These are phyloP conservation scores for Ophioderma brevispina DNA, from an alignment of 35 echinoderm and acorn worm genomes.

Conservation along the genomic window DNA sequence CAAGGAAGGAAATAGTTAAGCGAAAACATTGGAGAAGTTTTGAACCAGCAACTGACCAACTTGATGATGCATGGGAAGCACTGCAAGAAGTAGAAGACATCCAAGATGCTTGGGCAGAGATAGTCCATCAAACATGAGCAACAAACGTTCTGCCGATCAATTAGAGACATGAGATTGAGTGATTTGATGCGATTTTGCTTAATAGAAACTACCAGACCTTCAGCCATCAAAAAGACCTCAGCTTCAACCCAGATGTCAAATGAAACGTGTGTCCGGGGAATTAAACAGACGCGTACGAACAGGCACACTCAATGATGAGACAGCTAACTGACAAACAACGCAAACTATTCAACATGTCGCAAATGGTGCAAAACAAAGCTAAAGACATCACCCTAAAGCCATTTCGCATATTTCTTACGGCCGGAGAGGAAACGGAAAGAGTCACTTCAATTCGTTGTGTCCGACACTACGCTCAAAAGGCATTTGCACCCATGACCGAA, in stretches of 20 bases:
- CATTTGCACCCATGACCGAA: constrained; percentile 31
- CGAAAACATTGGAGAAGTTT: constrained; percentile 42
- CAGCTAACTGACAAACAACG: constrained; percentile 65
- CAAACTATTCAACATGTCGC: constrained; percentile 35
- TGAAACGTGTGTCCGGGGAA: background rate
- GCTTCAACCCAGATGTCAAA: background rate
- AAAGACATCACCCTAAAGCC: constrained; percentile 43
- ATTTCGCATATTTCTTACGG: constrained; percentile 75
- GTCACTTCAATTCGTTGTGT: constrained; percentile 62
- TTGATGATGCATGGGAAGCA: constrained; percentile 56
- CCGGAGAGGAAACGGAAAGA: constrained; percentile 64
- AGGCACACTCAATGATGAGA: constrained; percentile 38
- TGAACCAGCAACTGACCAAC: constrained; percentile 23
- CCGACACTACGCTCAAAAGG: constrained; percentile 18
- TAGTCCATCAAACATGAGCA: constrained; percentile 49
- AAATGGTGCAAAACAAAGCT: constrained; percentile 68
- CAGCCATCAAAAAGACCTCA: background rate
- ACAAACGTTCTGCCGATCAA: constrained; percentile 34
- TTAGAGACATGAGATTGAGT: background rate
- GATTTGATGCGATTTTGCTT: constrained; percentile 39
- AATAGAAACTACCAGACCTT: constrained; percentile 38
- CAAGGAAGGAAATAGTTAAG: constrained; percentile 29
- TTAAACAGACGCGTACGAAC: constrained; percentile 3
- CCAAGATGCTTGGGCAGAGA: constrained; percentile 66
- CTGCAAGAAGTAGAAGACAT: constrained; percentile 4